Evolutionary conservation across 2,113 vertebrate genomes (phyloP).

Genomic region (Orientallactaga bullata): DNA sequence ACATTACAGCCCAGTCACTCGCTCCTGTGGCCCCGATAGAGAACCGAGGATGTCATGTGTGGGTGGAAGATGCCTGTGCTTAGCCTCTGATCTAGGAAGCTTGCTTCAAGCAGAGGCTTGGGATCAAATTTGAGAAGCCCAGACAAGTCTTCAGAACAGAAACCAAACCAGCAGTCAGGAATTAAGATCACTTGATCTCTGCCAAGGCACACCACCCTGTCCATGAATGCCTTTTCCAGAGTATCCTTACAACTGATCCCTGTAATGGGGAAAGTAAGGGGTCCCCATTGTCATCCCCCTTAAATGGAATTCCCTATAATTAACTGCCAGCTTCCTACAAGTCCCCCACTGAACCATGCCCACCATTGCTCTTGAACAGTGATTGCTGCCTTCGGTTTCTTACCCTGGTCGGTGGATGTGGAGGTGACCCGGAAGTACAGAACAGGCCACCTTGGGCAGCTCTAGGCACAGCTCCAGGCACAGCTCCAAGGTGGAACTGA

Average conservation of each 20-base stretch:
- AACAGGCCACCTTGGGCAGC: too few species aligned
- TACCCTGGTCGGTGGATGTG: not conserved
- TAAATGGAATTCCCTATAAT: not conserved
- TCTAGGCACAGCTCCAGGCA: not conserved
- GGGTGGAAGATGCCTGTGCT: too few species aligned
- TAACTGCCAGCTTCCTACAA: not conserved
- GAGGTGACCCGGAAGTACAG: not conserved
- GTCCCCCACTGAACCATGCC: not conserved
- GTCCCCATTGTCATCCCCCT: not conserved
- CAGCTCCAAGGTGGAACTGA: not conserved
- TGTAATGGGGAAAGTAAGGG: slow-evolving; percentile 8
- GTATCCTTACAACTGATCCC: slow-evolving; percentile 10
- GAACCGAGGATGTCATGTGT: slow-evolving; percentile 42
- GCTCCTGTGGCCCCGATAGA: slow-evolving; percentile 44
- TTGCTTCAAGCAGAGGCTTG: too few species aligned
- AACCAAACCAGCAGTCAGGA: too few species aligned
- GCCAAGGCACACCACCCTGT: not conserved
- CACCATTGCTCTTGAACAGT: not conserved
- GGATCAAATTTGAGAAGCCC: too few species aligned
- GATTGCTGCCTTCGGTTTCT: not conserved
- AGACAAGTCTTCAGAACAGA: too few species aligned
- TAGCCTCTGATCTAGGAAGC: too few species aligned
- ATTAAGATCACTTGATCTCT: too few species aligned
- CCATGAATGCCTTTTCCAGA: not conserved
- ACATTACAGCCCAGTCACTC: not conserved